Evolutionary conservation across 1,140 invertebrate species (phyloP).

Genomic region (Sweltsa coloradensis): DNA sequence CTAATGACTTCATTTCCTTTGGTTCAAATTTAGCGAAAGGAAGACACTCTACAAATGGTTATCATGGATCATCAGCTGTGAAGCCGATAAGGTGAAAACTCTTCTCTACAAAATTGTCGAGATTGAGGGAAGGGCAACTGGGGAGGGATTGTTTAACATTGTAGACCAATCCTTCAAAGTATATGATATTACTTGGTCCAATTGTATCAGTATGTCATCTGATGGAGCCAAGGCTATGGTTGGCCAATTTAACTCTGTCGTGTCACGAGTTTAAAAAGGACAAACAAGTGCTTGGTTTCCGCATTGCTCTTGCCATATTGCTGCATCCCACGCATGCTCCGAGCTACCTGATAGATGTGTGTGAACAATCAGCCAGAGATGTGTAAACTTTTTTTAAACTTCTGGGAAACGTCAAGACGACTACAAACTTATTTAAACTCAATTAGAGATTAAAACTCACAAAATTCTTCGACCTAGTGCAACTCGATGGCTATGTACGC

Average conservation of each 20-base stretch:
- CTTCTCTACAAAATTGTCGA: background rate
- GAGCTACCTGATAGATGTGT: too few species aligned
- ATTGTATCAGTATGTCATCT: slow-evolving; percentile 1
- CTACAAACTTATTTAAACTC: too few species aligned
- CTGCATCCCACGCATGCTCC: too few species aligned
- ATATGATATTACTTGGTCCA: background rate
- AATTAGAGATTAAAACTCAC: too few species aligned
- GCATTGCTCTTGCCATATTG: background rate
- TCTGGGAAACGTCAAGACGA: too few species aligned
- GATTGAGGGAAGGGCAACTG: slow-evolving; percentile 2
- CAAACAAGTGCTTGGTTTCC: background rate
- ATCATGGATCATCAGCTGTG: background rate
- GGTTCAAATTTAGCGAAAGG: too few species aligned
- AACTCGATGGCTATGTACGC: too few species aligned
- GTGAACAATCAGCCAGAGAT: too few species aligned
- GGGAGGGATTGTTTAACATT: background rate
- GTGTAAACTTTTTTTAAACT: too few species aligned
- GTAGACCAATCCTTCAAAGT: background rate
- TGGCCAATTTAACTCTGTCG: background rate
- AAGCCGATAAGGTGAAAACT: background rate
- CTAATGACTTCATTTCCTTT: too few species aligned
- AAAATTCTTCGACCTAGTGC: too few species aligned
- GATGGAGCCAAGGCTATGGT: slow-evolving; percentile 2
- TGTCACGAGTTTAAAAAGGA: background rate
- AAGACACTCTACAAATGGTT: too few species aligned